Conservation (phyloP, 1,140 invertebrate species). For the Drosophila equinoxialis region DNA sequence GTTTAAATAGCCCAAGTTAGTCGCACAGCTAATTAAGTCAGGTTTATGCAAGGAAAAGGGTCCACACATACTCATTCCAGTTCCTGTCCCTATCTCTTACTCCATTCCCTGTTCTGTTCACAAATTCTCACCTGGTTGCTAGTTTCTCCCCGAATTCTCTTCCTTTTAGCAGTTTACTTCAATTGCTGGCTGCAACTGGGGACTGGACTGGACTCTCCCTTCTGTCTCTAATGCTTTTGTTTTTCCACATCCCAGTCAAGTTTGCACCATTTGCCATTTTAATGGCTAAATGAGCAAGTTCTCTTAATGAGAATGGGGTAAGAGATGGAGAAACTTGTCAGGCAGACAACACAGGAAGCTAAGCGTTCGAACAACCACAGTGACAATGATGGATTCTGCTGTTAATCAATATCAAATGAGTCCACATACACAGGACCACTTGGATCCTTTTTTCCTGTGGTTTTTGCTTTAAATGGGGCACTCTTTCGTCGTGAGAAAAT, state of each 20-base stretch:
- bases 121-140: constrained; percentile 48
- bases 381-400: constrained; percentile 76
- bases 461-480: constrained; percentile 4
- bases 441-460: constrained; percentile 9
- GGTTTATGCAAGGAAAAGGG: constrained; percentile 68
- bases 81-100: background rate
- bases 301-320: constrained; percentile 43
- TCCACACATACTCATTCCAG: background rate
- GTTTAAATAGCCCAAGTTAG: constrained; percentile 77
- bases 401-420: constrained; percentile 78
- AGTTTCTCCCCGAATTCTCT: no score
- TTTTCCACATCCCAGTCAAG: constrained; percentile 11
- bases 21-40: constrained; percentile 78
- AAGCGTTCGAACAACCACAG: constrained; percentile 39
- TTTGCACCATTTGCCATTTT: constrained; percentile 29
- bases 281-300: constrained; percentile 57
- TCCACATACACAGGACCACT: constrained; percentile 11
- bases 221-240: background rate
- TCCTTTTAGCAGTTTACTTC: background rate
- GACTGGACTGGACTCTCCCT: background rate
- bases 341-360: constrained; percentile 5
- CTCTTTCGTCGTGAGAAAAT: constrained; percentile 68
- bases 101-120: constrained; percentile 22
- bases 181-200: constrained; percentile 7
- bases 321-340: constrained; percentile 20